phyloP scores from a whole-genome alignment of 2,888 invertebrate genomes.

The Linyphia triangularis region DNA sequence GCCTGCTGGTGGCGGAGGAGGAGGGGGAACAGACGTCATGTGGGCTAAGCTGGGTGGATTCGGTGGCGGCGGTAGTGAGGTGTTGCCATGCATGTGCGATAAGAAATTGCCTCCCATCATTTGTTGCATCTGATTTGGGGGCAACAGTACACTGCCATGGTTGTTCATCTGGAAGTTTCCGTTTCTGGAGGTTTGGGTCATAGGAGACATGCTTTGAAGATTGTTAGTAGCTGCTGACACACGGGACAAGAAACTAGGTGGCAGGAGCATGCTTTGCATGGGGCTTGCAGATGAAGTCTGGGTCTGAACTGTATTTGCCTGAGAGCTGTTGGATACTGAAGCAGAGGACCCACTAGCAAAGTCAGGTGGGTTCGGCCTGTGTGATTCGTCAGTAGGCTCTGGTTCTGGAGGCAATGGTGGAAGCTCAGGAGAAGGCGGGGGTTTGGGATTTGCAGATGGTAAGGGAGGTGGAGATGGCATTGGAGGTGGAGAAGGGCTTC shows the following conservation, averaged over 20 bases:
- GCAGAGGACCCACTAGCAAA: slow-evolving; percentile 33
- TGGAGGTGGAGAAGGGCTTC: slow-evolving; percentile 82
- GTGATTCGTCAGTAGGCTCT: slow-evolving; percentile 69
- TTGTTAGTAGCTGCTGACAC: slow-evolving; percentile 65
- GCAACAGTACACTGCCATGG: slow-evolving; percentile 50
- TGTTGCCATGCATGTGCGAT: slow-evolving; percentile 56
- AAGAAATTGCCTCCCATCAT: slow-evolving; percentile 75
- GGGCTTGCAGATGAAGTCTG: slow-evolving; percentile 52
- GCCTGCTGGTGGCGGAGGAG: slow-evolving; percentile 58
- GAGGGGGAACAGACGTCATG: slow-evolving; percentile 62
- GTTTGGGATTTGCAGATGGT: slow-evolving; percentile 77
- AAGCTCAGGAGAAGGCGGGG: slow-evolving; percentile 77
- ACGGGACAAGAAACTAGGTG: slow-evolving; percentile 77
- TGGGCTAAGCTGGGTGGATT: slow-evolving; percentile 62
- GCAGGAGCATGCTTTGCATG: slow-evolving; percentile 76
- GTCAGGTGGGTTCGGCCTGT: slow-evolving; percentile 12
- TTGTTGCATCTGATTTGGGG: slow-evolving; percentile 71
- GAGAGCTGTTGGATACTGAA: slow-evolving; percentile 26
- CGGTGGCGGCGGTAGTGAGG: slow-evolving; percentile 58
- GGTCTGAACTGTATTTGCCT: slow-evolving; percentile 35
- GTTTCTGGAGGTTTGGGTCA: slow-evolving; percentile 72
- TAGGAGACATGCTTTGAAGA: slow-evolving; percentile 29
- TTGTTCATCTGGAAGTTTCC: slow-evolving; percentile 69
- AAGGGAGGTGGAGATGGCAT: slow-evolving; percentile 74
- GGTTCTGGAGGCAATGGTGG: slow-evolving; percentile 77